phyloP scores from a whole-genome alignment of 2,797 vertebrate species.

The Pygocentrus nattereri region DNA sequence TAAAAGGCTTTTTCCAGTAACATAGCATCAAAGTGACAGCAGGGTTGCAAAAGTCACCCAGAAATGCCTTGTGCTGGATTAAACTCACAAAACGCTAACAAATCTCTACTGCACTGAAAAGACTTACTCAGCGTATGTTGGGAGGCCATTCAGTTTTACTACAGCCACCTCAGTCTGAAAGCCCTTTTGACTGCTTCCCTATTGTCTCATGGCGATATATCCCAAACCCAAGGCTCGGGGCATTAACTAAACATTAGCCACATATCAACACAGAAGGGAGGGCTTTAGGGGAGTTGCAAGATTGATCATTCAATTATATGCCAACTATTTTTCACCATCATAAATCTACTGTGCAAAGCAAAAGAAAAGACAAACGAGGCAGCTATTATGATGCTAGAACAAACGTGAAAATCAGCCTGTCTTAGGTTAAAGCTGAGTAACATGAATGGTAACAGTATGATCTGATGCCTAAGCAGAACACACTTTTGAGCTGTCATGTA shows the following conservation, averaged over 20 bases:
- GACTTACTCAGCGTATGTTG: neutral
- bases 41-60: neutral
- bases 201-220: constrained; percentile 21
- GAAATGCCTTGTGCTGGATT: neutral
- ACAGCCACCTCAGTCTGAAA: constrained; percentile 12
- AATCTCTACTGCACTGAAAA: constrained; percentile 2
- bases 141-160: neutral
- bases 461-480: neutral
- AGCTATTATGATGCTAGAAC: constrained; percentile 17
- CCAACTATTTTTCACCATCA: constrained; percentile 18
- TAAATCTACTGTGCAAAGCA: constrained; percentile 30
- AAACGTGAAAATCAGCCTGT: constrained; percentile 10
- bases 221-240: constrained; percentile 11
- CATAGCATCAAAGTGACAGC: neutral
- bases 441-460: constrained; percentile 21
- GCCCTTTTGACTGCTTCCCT: neutral
- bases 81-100: constrained; percentile 1
- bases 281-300: constrained; percentile 12
- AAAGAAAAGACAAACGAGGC: constrained; percentile 10
- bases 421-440: neutral
- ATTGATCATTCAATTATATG: constrained; percentile 30
- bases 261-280: constrained; percentile 16
- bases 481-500: too few species aligned
- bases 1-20: neutral
- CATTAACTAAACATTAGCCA: constrained; percentile 37